Conservation (phyloP, 2,888 invertebrate species). For the Pteria penguin region DNA sequence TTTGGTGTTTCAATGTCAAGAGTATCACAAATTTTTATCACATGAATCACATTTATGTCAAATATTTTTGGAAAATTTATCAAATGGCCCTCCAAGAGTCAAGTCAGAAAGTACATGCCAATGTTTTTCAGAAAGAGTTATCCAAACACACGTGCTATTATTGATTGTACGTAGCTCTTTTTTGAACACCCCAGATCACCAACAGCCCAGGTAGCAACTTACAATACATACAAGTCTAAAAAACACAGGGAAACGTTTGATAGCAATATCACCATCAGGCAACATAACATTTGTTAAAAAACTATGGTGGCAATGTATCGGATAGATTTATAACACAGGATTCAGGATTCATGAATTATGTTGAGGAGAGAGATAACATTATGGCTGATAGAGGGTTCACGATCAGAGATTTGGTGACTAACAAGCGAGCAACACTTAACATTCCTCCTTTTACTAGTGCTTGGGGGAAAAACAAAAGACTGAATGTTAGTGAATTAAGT, state of each 20-base stretch:
- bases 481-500: no score
- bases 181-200: neutral
- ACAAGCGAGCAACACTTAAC: no score
- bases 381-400: no score
- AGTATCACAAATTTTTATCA: no score
- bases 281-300: neutral
- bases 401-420: no score
- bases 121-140: neutral
- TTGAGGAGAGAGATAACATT: no score
- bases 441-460: no score
- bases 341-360: no score
- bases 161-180: neutral
- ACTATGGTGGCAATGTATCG: neutral
- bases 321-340: no score
- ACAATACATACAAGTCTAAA: neutral
- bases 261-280: neutral
- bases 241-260: no score
- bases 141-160: neutral
- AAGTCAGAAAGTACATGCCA: neutral
- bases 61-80: neutral
- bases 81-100: neutral
- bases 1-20: neutral
- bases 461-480: no score
- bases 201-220: neutral
- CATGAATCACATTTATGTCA: conserved; percentile 1